Percentiles rank a stretch among this genome's conserved stretches.
Evolutionary conservation across 2,797 vertebrate species (phyloP).

Genomic region (Gallinago stenura): DNA sequence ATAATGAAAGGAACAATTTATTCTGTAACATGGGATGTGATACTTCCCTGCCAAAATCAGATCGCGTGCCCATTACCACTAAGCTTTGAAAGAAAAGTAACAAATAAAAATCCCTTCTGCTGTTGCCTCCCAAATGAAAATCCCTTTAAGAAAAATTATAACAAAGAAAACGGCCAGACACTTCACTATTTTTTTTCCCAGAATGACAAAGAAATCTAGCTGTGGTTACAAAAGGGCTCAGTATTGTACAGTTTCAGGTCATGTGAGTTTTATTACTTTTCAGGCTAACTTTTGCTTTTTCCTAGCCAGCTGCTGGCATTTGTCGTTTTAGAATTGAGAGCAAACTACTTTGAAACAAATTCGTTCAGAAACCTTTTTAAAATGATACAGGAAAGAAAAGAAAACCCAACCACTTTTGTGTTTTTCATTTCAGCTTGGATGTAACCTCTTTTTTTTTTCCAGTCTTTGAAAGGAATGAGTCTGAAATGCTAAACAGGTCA

Average conservation of each 20-base stretch:
- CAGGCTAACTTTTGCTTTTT: constrained; percentile 31
- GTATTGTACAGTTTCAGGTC: constrained; percentile 19
- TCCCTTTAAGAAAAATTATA: constrained; percentile 38
- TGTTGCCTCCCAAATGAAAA: constrained; percentile 11
- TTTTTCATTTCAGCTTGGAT: constrained; percentile 15
- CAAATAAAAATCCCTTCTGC: constrained; percentile 22
- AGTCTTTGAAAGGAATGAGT: constrained; percentile 27
- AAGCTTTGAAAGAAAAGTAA: neutral
- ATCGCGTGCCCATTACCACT: constrained; percentile 2
- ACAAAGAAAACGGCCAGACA: constrained; percentile 49
- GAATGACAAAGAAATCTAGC: constrained; percentile 30
- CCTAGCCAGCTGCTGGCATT: neutral
- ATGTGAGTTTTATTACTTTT: constrained; percentile 36
- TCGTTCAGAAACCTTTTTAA: constrained; percentile 15
- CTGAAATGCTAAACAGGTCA: constrained; percentile 62
- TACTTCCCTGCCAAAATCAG: constrained; percentile 23
- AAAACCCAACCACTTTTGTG: neutral
- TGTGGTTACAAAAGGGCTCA: neutral
- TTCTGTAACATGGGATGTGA: neutral
- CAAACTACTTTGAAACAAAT: constrained; percentile 33
- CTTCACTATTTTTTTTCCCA: constrained; percentile 34
- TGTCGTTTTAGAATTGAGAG: neutral
- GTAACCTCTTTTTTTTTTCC: neutral
- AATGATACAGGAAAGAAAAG: neutral
- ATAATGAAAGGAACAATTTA: neutral